Base-by-base conservation (phyloP, 2,888 invertebrate species). In the Anthophora plumipes region DNA sequence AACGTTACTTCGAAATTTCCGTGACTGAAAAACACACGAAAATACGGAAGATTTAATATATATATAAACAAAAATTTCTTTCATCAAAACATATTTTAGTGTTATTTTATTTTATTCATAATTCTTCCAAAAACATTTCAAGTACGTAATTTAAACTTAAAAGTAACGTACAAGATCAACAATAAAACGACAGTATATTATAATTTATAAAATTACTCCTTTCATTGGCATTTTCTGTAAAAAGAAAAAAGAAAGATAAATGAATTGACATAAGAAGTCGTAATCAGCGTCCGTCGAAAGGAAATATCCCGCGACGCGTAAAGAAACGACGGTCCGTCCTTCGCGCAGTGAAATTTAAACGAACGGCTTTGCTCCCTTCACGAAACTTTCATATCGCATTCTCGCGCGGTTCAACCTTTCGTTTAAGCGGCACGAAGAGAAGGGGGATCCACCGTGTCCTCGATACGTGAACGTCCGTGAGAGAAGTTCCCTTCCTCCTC, bases 361-460 rank as follows among this genome's bases (percentile, higher is more conserved):
- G 79, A 78, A 64, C 85, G 80, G 71, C 72, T 73, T 69, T 71
- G 70, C 83, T 89, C 88, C 87, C 89, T 85, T 88, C 89, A 76
- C 86, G 80, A 85, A 87, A 89, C 89, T 89, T 89, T 89, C 89
- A 89, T 88, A 89, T 88, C 87, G 86, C 86, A 82, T 88, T 85
- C 85, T 67, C 80, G 74, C 68, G 84, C 83, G 78, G 73, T 78
- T 83, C 87, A 87, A 87, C 87, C 87, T 87, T 87, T 87, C 87
- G 78, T 87, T 87, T 70, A 77, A 82, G 57, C 68, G 80, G 64
- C 61, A 61, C 52, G 61, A 75, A 43, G 70, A 60, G 75, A 82
- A 61, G 69, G 78, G 78, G 63, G 57, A 71, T 68, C 69, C 80
- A 31, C 76, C 64, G 60, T 85, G 87, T 82, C 87, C 87, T 85